Evolutionary conservation across 2,797 vertebrate genomes (phyloP), one percentile per base, ranked within the genome.

Genomic region (Apodemus agrarius): DNA sequence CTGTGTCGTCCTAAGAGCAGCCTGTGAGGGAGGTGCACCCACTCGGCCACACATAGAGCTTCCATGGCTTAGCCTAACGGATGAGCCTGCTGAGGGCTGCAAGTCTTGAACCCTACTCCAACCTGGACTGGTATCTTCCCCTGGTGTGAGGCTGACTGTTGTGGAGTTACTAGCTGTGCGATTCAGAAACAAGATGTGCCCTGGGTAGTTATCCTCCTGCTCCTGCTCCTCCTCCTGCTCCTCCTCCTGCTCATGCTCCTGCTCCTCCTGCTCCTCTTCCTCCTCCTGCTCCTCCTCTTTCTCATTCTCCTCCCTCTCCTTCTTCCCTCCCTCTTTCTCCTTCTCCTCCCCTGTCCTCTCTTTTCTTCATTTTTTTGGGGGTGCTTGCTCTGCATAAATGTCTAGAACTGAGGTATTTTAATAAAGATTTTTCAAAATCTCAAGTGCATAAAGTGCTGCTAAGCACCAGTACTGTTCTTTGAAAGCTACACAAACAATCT

Each of bases 81-180:
- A 75, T 2, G 40, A 29, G 12, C 69, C 72, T n/a, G 72, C 49
- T 65, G 84, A 97, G 74, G 12, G 17, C 91, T 78, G 65, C 76
- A 72, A 74, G 84, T 49, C 87, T 95, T 95, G 91, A 98, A 63
- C 14, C 31, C 57, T 2, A 93, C 63, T 89, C 88, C 80, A 89
- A 72, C 43, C 82, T 34, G 61, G 59, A 67, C 78, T 88, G 8
- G 95, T 96, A 96, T 91, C 89, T 96, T 95, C 81, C 97, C 61
- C 89, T 93, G 81, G 78, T 89, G 65, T 93, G 91, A 96, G 94
- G 96, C 72, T 93, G 86, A 91, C 95, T 96, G 69, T 67, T 84
- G 57, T 19, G 26, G 46, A 94, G 69, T 83, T 94, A 88, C 83
- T 72, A 91, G 67, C 95, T 92, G 67, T 57, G 54, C 46, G 87